A percentile compares a stretch with the other conserved stretches of the same genome.
Conservation (phyloP, 1,140 invertebrate genomes). For the Dendrolimus punctatus region DNA sequence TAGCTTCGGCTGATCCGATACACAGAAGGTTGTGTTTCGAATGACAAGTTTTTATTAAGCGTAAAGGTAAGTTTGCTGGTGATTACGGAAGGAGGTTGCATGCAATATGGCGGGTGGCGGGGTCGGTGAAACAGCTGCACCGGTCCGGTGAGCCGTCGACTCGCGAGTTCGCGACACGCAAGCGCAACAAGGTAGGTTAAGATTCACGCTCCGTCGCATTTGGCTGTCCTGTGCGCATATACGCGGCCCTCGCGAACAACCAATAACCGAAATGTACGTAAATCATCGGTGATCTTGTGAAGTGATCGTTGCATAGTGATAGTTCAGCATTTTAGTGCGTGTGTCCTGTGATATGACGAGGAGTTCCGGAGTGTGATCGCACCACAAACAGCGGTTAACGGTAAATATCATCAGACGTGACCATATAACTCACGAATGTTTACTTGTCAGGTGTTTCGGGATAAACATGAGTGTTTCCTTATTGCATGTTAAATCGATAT, state of each 20-base stretch:
- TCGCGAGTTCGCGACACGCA: conserved; percentile 48
- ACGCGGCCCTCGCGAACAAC: conserved; percentile 42
- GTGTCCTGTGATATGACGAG: conserved; percentile 59
- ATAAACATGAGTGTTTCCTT: not conserved
- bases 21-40: not conserved
- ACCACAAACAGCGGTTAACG: conserved; percentile 49
- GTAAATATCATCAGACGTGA: conserved; percentile 51
- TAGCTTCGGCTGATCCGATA: too few species aligned
- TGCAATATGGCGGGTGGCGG: conserved; percentile 34
- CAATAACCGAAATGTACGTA: conserved; percentile 48
- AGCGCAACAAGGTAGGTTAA: conserved; percentile 67
- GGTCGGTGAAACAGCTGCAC: conserved; percentile 52
- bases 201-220: conserved; percentile 63
- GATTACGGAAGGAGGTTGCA: conserved; percentile 26
- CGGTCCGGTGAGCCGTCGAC: conserved; percentile 31
- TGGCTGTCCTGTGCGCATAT: conserved; percentile 52
- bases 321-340: conserved; percentile 27
- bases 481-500: not conserved
- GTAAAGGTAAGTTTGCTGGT: not conserved
- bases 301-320: conserved; percentile 46
- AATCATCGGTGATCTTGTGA: conserved; percentile 50
- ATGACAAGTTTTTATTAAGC: not conserved
- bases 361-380: conserved; percentile 37
- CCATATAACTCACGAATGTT: conserved; percentile 48
- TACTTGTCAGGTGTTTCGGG: conserved; percentile 52